Percentiles rank a stretch among this genome's conserved stretches.
phyloP scores from a whole-genome alignment of 2,888 invertebrate species.

The Thera britannica region DNA sequence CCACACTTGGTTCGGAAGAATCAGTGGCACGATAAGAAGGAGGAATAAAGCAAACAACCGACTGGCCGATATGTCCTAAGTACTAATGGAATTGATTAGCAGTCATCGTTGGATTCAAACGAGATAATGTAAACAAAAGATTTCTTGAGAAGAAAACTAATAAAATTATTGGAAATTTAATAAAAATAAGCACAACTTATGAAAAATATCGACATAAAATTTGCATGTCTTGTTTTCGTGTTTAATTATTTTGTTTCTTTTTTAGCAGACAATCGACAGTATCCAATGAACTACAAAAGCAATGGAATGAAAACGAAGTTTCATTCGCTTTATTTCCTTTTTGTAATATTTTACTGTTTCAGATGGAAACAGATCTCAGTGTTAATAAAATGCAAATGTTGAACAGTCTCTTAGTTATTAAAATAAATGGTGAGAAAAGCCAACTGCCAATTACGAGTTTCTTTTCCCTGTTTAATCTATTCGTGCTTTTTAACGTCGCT shows the following conservation, averaged over 20 bases:
- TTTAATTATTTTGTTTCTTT: no score
- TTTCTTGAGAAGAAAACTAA: no score
- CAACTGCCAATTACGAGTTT: slow-evolving; percentile 24
- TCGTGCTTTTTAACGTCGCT: slow-evolving; percentile 1
- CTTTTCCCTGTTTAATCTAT: slow-evolving; percentile 24
- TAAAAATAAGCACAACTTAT: no score
- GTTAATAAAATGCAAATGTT: slow-evolving; percentile 31
- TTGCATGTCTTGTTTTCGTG: no score
- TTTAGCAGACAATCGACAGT: no score
- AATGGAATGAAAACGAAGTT: no score
- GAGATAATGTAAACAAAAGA: neutral
- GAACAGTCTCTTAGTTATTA: slow-evolving; percentile 18
- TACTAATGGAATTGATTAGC: slow-evolving; percentile 15
- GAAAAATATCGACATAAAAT: no score
- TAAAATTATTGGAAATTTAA: no score
- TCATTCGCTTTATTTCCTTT: neutral
- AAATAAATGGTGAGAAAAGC: slow-evolving; percentile 33
- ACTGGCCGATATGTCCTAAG: slow-evolving; percentile 40
- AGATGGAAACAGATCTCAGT: slow-evolving; percentile 1
- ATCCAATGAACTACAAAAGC: no score
- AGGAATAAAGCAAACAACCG: slow-evolving; percentile 25
- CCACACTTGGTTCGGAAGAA: no score
- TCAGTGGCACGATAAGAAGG: no score
- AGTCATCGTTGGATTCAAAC: slow-evolving; percentile 23
- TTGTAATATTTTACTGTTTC: neutral